Conservation (phyloP, 2,797 vertebrate species). For the Mionectes olivaceus region DNA sequence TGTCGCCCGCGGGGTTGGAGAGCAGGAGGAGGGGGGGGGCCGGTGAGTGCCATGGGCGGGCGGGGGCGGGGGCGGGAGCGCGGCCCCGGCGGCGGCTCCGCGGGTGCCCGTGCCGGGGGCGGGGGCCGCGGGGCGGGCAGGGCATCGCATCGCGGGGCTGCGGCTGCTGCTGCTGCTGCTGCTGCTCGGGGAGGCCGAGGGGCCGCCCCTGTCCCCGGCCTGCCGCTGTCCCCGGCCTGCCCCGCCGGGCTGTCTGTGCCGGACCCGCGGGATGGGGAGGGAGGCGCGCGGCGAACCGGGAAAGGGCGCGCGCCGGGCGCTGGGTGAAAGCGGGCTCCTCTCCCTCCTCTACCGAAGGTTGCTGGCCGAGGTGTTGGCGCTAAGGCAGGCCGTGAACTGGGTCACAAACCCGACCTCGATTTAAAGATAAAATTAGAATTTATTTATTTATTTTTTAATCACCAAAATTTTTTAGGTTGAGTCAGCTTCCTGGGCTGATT, state of each 20-base stretch:
- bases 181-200: background rate
- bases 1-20: background rate
- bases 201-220: background rate
- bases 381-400: background rate
- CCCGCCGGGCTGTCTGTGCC: background rate
- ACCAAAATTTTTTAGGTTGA: background rate
- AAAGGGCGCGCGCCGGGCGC: background rate
- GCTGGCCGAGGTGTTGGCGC: background rate
- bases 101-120: background rate
- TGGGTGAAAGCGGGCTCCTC: background rate
- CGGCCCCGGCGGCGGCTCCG: background rate
- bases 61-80: background rate
- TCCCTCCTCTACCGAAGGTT: background rate
- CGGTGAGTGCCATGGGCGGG: conserved; percentile 4
- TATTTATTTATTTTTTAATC: too few relatives aligned
- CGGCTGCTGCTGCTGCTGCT: background rate
- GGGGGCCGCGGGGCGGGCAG: background rate
- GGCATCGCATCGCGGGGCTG: background rate
- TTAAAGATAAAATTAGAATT: background rate
- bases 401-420: background rate
- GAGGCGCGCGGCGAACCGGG: background rate
- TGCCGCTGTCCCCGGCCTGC: background rate
- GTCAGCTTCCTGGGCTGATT: background rate
- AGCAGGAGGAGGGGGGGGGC: background rate
- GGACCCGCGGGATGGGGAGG: background rate